Evolutionary conservation across 2,113 vertebrate genomes (phyloP).

Genomic region (Albula glossodonta): DNA sequence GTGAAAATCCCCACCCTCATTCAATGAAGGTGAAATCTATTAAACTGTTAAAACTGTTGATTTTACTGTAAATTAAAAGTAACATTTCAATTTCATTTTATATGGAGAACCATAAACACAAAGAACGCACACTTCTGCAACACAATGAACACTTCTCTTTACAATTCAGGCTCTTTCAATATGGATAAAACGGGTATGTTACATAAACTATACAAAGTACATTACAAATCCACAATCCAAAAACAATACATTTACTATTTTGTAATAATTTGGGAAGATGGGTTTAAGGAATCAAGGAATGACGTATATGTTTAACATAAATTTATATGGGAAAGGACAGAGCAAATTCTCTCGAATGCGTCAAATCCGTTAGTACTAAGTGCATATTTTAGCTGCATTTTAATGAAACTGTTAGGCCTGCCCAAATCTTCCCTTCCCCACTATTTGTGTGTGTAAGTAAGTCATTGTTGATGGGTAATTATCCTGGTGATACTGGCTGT

Average conservation of each 20-base stretch:
- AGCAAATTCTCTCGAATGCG: not conserved
- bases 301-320: not conserved
- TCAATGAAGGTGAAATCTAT: constrained; percentile 46
- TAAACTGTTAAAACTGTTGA: constrained; percentile 58
- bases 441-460: not conserved
- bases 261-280: too few species aligned
- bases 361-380: not conserved
- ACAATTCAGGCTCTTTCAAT: not conserved
- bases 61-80: constrained; percentile 59
- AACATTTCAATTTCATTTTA: constrained; percentile 44
- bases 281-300: too few species aligned
- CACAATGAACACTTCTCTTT: not conserved
- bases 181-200: too few species aligned
- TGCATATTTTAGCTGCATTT: not conserved
- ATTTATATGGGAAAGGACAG: too few species aligned
- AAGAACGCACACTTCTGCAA: not conserved
- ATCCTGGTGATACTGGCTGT: constrained; percentile 46
- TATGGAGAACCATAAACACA: constrained; percentile 10
- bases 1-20: constrained; percentile 69
- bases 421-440: not conserved
- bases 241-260: too few species aligned
- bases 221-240: too few species aligned
- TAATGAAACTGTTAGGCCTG: not conserved
- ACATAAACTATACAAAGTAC: too few species aligned
- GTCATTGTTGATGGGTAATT: constrained; percentile 33